A percentile compares a stretch with the other conserved stretches of the same genome.
phyloP scores from a whole-genome alignment of 2,113 vertebrate species.

The Lutjanus erythropterus region DNA sequence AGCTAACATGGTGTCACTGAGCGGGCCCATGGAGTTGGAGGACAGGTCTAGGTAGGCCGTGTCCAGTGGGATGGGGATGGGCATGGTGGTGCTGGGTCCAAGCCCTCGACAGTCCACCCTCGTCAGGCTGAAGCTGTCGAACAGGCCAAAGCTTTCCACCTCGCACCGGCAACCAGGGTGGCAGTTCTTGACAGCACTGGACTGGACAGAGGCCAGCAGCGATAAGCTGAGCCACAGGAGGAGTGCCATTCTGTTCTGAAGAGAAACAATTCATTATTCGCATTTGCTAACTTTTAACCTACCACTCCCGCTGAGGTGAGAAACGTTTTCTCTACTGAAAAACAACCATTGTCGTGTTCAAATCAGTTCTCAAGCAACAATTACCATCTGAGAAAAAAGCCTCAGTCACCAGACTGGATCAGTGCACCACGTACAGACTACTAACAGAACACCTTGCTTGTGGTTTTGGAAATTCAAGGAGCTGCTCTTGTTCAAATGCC shows the following conservation, averaged over 20 bases:
- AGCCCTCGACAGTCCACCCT: conserved; percentile 93
- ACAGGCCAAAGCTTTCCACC: conserved; percentile 96
- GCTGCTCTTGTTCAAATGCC: conserved; percentile 3
- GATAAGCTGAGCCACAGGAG: conserved; percentile 71
- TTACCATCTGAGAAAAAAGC: neutral
- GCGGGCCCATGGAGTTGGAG: conserved; percentile 88
- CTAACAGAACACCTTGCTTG: neutral
- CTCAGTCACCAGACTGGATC: neutral
- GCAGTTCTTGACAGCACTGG: conserved; percentile 85
- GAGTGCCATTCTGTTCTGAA: conserved; percentile 77
- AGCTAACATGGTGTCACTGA: conserved; percentile 90
- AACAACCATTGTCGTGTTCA: neutral
- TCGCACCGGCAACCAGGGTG: conserved; percentile 93
- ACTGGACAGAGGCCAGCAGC: conserved; percentile 64
- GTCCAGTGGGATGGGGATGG: conserved; percentile 94
- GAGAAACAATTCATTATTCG: conserved; percentile 21
- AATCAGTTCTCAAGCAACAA: neutral
- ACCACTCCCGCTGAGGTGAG: neutral
- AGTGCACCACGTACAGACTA: neutral
- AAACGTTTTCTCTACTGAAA: neutral
- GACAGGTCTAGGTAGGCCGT: conserved; percentile 94
- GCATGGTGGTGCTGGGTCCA: conserved; percentile 86
- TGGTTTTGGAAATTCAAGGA: conserved; percentile 6
- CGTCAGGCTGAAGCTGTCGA: conserved; percentile 97
- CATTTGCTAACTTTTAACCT: neutral